phyloP scores from a whole-genome alignment of 2,888 invertebrate genomes.

The Callimorpha dominula region DNA sequence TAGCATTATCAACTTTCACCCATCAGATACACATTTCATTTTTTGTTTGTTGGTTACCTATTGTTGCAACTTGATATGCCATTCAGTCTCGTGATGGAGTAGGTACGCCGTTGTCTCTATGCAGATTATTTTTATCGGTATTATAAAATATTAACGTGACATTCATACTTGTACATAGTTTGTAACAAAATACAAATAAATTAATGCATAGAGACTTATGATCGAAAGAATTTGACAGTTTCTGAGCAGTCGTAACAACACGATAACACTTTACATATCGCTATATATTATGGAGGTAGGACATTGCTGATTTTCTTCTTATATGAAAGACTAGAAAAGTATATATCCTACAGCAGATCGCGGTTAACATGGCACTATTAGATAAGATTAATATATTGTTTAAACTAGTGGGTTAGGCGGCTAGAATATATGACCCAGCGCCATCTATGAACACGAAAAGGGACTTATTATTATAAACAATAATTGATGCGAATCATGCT shows the following conservation, averaged over 20 bases:
- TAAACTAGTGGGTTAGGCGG: too few relatives aligned
- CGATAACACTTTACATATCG: not conserved
- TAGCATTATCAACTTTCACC: slow-evolving; percentile 11
- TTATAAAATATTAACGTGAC: not conserved
- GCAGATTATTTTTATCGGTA: not conserved
- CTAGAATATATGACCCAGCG: not conserved
- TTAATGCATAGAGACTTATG: too few relatives aligned
- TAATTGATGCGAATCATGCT: not conserved
- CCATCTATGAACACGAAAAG: not conserved
- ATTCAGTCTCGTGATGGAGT: not conserved
- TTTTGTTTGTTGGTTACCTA: slow-evolving; percentile 6
- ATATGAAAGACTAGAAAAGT: not conserved
- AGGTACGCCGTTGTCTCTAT: not conserved
- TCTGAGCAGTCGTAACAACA: not conserved
- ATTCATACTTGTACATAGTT: not conserved
- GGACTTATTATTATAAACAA: not conserved
- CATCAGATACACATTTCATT: slow-evolving; percentile 13
- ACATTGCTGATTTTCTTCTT: not conserved
- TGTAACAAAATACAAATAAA: not conserved
- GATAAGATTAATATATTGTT: too few relatives aligned
- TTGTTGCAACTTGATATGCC: slow-evolving; percentile 5
- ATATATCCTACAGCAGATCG: too few relatives aligned
- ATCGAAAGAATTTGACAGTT: not conserved
- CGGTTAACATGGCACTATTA: too few relatives aligned
- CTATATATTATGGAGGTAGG: not conserved